Conservation (phyloP, 2,113 vertebrate genomes). For the Aptenodytes patagonicus region DNA sequence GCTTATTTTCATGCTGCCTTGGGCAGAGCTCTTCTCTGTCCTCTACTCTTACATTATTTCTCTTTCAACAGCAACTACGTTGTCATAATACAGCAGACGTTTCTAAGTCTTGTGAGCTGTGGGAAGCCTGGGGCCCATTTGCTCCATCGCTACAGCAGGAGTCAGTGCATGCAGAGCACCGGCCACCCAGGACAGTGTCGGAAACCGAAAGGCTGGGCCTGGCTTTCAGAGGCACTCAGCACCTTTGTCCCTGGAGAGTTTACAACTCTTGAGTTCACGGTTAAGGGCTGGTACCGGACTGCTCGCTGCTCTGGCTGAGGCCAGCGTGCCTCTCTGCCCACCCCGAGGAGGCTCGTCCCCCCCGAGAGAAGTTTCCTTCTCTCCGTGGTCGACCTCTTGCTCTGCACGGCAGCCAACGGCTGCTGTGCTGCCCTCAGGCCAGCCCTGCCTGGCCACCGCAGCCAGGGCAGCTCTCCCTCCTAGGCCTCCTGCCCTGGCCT, state of each 20-base stretch:
- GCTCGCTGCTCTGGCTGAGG: background rate
- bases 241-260: accelerated
- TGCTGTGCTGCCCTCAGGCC: background rate
- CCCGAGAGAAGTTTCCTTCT: accelerated
- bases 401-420: background rate
- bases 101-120: background rate
- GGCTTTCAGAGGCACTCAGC: accelerated
- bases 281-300: background rate
- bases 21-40: slow-evolving; percentile 31
- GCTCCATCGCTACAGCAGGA: background rate
- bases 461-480: background rate
- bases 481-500: background rate
- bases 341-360: background rate
- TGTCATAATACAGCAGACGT: background rate
- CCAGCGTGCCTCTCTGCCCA: background rate
- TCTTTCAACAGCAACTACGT: background rate
- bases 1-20: slow-evolving; percentile 14
- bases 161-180: accelerated
- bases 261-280: accelerated
- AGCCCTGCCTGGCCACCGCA: background rate
- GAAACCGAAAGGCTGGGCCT: too few relatives aligned
- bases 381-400: accelerated
- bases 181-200: accelerated
- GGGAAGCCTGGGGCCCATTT: background rate
- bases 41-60: background rate